A percentile compares a stretch with the other conserved stretches of the same genome.
phyloP scores from a whole-genome alignment of 2,888 invertebrate genomes.

The Mythimna pallens region DNA sequence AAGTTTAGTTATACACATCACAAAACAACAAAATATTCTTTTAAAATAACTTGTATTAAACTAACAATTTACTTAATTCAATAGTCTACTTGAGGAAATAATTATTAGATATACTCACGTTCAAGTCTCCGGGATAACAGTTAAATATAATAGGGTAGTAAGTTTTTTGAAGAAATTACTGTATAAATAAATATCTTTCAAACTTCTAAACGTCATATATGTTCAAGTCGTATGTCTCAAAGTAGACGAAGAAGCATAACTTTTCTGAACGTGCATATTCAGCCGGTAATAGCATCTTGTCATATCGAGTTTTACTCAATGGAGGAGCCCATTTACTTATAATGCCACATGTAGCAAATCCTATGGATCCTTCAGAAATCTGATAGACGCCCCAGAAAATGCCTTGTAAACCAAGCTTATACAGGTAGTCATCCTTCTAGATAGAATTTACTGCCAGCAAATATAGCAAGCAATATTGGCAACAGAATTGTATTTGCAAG shows the following conservation, averaged over 20 bases:
- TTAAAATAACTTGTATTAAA: neutral
- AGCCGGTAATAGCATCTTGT: conserved; percentile 38
- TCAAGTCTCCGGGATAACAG: neutral
- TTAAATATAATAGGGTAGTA: too few species aligned
- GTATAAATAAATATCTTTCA: neutral
- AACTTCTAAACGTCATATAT: neutral
- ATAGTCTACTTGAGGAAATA: neutral
- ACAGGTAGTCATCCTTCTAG: neutral
- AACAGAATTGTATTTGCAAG: conserved; percentile 22
- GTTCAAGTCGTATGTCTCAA: too few species aligned
- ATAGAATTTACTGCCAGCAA: neutral
- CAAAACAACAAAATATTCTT: too few species aligned
- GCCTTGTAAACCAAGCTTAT: conserved; percentile 11
- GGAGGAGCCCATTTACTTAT: conserved; percentile 53
- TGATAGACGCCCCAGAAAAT: conserved; percentile 24
- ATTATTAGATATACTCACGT: neutral
- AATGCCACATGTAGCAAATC: conserved; percentile 54
- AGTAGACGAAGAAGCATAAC: conserved; percentile 4
- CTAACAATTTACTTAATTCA: neutral
- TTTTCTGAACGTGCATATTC: conserved; percentile 10
- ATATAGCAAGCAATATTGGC: conserved; percentile 6
- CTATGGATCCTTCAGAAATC: conserved; percentile 45
- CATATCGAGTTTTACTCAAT: conserved; percentile 37
- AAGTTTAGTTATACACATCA: too few species aligned
- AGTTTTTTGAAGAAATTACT: neutral